These are phyloP conservation scores for Nesoenas mayeri DNA, from an alignment of 2,113 vertebrate species.

Conservation along the genomic window DNA sequence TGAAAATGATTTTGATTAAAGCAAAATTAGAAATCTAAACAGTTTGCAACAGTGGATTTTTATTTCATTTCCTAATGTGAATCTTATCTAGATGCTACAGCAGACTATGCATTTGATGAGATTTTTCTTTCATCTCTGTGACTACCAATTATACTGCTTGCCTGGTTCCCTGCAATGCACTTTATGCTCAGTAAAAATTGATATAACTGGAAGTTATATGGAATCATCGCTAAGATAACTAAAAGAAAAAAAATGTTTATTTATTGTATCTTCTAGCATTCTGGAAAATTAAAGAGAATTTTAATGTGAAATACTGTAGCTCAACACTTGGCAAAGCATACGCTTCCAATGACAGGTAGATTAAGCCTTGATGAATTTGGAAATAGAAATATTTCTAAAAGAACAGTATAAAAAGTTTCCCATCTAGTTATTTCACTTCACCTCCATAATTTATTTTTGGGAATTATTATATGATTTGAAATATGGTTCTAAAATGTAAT, in stretches of 20 bases:
- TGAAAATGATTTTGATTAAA: conserved; percentile 40
- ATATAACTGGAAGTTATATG: conserved; percentile 15
- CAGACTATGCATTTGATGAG: conserved; percentile 19
- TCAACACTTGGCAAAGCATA: not conserved
- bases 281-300: conserved; percentile 56
- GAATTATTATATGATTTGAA: not conserved
- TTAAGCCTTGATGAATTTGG: conserved; percentile 11
- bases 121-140: conserved; percentile 34
- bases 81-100: not conserved
- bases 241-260: conserved; percentile 12
- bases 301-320: conserved; percentile 7
- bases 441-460: not conserved
- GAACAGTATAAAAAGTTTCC: not conserved
- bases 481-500: not conserved
- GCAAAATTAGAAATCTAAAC: conserved; percentile 23
- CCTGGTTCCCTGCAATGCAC: conserved; percentile 26
- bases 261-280: conserved; percentile 30
- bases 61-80: conserved; percentile 4
- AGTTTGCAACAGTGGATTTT: not conserved
- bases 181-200: conserved; percentile 52
- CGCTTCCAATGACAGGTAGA: not conserved
- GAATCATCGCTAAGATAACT: conserved; percentile 8
- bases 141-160: conserved; percentile 1
- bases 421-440: not conserved
- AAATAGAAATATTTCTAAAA: not conserved